Evolutionary conservation across 2,888 invertebrate genomes (phyloP), one percentile per base, ranked within the genome.

Genomic region (Drepana falcataria): DNA sequence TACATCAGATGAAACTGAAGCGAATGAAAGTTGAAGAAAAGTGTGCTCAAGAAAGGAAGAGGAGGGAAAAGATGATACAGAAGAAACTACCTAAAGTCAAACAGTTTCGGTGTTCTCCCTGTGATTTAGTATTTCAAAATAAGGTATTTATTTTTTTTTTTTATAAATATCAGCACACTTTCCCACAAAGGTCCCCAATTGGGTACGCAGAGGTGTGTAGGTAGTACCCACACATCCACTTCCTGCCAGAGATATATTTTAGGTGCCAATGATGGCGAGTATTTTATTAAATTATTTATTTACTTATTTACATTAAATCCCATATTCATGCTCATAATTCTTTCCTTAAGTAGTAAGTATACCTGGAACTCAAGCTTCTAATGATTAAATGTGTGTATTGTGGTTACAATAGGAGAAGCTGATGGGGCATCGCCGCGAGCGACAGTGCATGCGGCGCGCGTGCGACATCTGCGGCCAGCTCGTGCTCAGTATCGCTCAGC

Each of bases 381-480:
- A 34, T 37, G 35, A 40, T 41, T 49, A 48, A 35, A 6, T 21
- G 21, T 21, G 21, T 21, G 37, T 33, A 35, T 34, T 54, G 48
- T 41, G 47, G 47, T 52, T 21, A 54, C 41, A 54, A 7, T 55
- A 90, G 90, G 87, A 86, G 47, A 70, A 76, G 59, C 58, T 91
- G 33, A 62, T 76, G 55, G 68, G 71, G 2, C 91, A 91, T 60
- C 81, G 89, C 2, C 83, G 87, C 35, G 88, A 88, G 63, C 78
- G 87, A 3, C 85, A 85, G 59, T 90, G 90, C 61, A 85, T 85
- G 86, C 77, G 86, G 37, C 85, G 86, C 2, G 88, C 90, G n/a
- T 91, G 90, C 58, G 89, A 91, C 54, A 66, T 91, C 3, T 91
- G 90, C 61, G 90, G 90, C 0, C 87, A 90, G 60, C 76, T 90